Evolutionary conservation across 1,140 invertebrate genomes (phyloP).

Genomic region (Pogonomyrmex californicus): DNA sequence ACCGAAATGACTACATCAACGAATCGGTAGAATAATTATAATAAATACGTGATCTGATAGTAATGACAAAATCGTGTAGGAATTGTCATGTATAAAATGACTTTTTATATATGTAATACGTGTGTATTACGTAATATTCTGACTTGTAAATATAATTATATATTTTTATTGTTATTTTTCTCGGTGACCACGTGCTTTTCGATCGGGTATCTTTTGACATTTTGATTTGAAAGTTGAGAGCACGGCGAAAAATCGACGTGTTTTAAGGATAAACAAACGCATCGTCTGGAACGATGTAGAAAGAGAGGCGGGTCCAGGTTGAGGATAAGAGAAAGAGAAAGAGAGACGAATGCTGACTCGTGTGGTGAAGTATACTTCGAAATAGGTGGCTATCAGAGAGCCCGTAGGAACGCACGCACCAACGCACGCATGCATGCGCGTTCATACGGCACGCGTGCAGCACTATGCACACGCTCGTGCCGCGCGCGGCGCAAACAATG

Average conservation of each 20-base stretch:
- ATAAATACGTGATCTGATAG: not conserved
- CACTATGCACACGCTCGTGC: constrained; percentile 56
- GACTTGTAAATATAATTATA: not conserved
- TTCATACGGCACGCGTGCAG: constrained; percentile 80
- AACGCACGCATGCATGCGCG: constrained; percentile 53
- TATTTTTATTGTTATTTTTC: not conserved
- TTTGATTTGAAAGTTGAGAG: not conserved
- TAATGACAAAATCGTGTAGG: not conserved
- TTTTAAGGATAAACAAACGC: not conserved
- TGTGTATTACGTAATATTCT: not conserved
- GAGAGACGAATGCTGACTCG: constrained; percentile 51
- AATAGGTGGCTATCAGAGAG: constrained; percentile 47
- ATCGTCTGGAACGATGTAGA: not conserved
- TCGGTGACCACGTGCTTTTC: not conserved
- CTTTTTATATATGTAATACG: not conserved
- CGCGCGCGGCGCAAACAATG: constrained; percentile 80
- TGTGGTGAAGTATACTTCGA: constrained; percentile 51
- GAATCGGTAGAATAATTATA: constrained; percentile 10
- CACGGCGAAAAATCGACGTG: not conserved
- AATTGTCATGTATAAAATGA: not conserved
- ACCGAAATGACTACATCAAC: constrained; percentile 17
- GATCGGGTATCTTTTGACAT: not conserved
- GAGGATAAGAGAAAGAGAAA: not conserved
- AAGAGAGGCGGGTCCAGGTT: constrained; percentile 18
- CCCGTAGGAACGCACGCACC: constrained; percentile 57